A percentile compares a stretch with the other conserved stretches of the same genome.
phyloP scores from a whole-genome alignment of 2,888 invertebrate genomes.

The Lasioglossum marginatum region DNA sequence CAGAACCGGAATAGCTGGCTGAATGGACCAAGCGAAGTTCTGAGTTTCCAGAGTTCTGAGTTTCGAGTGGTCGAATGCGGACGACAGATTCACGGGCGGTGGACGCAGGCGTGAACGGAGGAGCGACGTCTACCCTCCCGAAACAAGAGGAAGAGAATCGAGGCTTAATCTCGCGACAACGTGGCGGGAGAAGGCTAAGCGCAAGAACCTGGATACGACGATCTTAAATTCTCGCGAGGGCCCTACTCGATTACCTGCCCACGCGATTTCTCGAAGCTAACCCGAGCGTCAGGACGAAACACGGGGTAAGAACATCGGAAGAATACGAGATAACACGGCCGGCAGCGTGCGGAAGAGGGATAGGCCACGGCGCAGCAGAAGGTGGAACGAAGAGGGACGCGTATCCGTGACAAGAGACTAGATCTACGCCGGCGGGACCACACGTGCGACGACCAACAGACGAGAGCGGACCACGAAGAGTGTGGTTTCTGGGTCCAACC shows the following conservation, averaged over 20 bases:
- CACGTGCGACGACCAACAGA: conserved; percentile 67
- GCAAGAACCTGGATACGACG: conserved; percentile 72
- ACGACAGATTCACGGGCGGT: conserved; percentile 21
- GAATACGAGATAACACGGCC: conserved; percentile 73
- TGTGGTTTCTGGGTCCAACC: conserved; percentile 58
- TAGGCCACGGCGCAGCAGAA: conserved; percentile 11
- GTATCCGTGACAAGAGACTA: conserved; percentile 81
- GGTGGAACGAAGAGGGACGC: conserved; percentile 62
- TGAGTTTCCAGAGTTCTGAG: conserved; percentile 8
- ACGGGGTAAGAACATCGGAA: conserved; percentile 72
- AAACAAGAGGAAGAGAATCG: conserved; percentile 43
- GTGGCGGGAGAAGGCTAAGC: conserved; percentile 64
- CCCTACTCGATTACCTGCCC: conserved; percentile 76
- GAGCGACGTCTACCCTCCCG: conserved; percentile 54
- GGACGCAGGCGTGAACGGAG: conserved; percentile 30
- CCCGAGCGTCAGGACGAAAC: conserved; percentile 75
- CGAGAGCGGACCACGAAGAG: conserved; percentile 47
- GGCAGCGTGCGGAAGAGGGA: conserved; percentile 43
- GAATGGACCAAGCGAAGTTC: not conserved
- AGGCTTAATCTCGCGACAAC: conserved; percentile 70
- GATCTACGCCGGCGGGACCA: conserved; percentile 75
- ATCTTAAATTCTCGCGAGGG: conserved; percentile 76
- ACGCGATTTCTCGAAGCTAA: conserved; percentile 75
- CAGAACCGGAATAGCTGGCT: not conserved
- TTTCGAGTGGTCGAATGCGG: conserved; percentile 7